Percentiles rank a stretch among this genome's conserved stretches.
phyloP scores from a whole-genome alignment of 92 coral and sea anemone species.

The Epizoanthus ramosus region DNA sequence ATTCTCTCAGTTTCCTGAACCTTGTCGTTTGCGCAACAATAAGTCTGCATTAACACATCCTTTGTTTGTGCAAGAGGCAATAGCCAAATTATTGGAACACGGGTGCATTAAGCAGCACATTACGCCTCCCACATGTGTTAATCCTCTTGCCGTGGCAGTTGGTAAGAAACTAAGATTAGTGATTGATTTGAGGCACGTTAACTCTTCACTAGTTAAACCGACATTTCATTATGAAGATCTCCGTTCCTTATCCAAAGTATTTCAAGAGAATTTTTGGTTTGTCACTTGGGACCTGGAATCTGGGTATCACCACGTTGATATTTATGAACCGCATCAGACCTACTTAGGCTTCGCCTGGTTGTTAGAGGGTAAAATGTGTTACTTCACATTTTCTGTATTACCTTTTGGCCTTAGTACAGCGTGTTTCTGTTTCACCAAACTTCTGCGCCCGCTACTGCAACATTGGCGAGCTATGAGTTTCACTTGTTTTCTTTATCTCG shows the following conservation, averaged over 20 bases:
- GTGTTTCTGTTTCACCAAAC: constrained; percentile 36
- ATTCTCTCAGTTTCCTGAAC: not conserved
- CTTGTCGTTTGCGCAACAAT: not conserved
- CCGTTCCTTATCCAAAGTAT: constrained; percentile 28
- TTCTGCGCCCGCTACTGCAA: constrained; percentile 15
- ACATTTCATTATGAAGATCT: constrained; percentile 38
- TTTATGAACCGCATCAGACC: not conserved
- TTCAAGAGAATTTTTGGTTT: constrained; percentile 35
- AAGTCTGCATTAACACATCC: not conserved
- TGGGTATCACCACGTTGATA: too few species aligned
- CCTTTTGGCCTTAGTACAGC: constrained; percentile 43
- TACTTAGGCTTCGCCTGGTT: constrained; percentile 39
- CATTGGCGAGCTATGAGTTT: constrained; percentile 23
- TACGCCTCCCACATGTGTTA: not conserved
- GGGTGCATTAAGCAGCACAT: not conserved
- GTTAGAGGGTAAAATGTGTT: not conserved
- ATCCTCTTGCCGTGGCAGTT: constrained; percentile 33
- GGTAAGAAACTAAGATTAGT: constrained; percentile 43
- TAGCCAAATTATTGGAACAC: too few species aligned
- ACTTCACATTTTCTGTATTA: not conserved
- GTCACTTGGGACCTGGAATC: constrained; percentile 24
- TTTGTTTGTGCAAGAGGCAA: not conserved
- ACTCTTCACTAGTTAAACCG: not conserved
- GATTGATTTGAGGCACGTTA: constrained; percentile 40
- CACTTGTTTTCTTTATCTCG: constrained; percentile 22